Percentiles rank a stretch among this genome's conserved stretches.
These are phyloP conservation scores for Corapipo altera DNA, from an alignment of 2,113 vertebrate species.

Conservation along the genomic window DNA sequence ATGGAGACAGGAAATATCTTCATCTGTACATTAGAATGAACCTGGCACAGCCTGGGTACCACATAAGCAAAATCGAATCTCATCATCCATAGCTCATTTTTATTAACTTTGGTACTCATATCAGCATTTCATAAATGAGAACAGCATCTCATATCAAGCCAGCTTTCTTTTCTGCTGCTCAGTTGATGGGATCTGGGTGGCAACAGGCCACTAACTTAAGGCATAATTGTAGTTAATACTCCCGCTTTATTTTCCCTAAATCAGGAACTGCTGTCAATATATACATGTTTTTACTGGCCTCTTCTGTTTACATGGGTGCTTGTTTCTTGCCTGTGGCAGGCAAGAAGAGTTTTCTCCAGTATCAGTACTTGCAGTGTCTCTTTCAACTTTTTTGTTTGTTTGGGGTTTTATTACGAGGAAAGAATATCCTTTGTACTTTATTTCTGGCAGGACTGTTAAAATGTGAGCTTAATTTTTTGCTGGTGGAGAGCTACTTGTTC, in stretches of 20 bases:
- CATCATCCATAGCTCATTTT: conserved; percentile 25
- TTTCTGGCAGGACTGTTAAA: background rate
- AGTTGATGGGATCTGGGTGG: background rate
- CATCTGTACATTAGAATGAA: background rate
- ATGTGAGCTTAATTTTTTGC: background rate
- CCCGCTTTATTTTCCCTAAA: background rate
- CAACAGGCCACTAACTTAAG: background rate
- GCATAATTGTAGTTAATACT: background rate
- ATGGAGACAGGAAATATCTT: background rate
- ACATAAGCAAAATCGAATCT: conserved; percentile 15
- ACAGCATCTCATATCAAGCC: background rate
- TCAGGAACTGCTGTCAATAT: background rate
- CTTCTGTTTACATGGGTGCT: background rate
- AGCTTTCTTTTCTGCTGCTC: background rate
- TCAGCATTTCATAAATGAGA: conserved; percentile 10
- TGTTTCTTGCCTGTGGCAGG: background rate
- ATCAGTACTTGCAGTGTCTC: background rate
- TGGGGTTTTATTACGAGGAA: background rate
- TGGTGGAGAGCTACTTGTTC: background rate
- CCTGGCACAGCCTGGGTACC: background rate
- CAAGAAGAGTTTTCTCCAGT: background rate
- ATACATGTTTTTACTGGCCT: background rate
- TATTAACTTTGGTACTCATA: conserved; percentile 21
- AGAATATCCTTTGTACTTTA: background rate
- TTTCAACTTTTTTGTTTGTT: background rate